A percentile compares a stretch with the other conserved stretches of the same genome.
phyloP scores from a whole-genome alignment of 2,888 invertebrate species.

The Phortica okadai region DNA sequence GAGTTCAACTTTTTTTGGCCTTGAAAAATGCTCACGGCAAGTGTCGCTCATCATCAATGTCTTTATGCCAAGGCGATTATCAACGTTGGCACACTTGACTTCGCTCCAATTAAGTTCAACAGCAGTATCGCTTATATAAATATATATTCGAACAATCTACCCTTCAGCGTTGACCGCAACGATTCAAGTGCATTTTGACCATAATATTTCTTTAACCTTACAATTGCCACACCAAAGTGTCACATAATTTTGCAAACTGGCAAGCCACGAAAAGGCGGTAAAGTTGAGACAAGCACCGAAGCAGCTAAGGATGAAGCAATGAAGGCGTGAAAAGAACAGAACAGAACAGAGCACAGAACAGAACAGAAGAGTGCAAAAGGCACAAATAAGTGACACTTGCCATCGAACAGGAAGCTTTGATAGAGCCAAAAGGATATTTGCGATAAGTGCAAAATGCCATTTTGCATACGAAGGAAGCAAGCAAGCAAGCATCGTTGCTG shows the following conservation, averaged over 20 bases:
- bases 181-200: conserved; percentile 28
- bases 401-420: conserved; percentile 35
- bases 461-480: conserved; percentile 32
- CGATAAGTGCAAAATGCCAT: conserved; percentile 31
- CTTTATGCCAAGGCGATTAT: too few species aligned
- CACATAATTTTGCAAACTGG: conserved; percentile 68
- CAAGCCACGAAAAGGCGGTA: conserved; percentile 58
- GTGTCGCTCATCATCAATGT: too few species aligned
- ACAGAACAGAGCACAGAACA: background rate
- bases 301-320: too few species aligned
- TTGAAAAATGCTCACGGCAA: too few species aligned
- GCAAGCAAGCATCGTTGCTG: background rate
- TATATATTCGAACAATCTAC: background rate
- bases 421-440: background rate
- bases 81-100: too few species aligned
- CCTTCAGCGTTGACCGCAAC: conserved; percentile 10
- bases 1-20: too few species aligned
- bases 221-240: conserved; percentile 51
- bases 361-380: too few species aligned
- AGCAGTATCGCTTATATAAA: too few species aligned
- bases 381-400: conserved; percentile 12
- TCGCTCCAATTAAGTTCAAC: too few species aligned
- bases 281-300: background rate
- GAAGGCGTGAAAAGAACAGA: too few species aligned
- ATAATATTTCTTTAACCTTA: conserved; percentile 67